Evolutionary conservation across 2,888 invertebrate genomes (phyloP), one percentile per base, ranked within the genome.

Genomic region (Sinodicranocentrus sp.): DNA sequence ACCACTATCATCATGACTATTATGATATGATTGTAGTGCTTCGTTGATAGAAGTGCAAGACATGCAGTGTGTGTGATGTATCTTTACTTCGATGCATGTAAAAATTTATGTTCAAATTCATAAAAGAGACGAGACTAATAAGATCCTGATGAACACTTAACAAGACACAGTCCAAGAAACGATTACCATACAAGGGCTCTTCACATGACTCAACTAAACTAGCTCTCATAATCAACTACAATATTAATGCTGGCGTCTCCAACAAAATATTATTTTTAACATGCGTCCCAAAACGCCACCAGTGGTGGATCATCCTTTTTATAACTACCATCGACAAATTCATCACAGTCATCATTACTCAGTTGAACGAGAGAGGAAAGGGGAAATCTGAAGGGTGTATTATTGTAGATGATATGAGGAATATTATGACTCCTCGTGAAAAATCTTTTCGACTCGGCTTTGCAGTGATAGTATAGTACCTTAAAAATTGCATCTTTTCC

Each of bases 171-270:
- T 25, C 26, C 17, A 54, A 68, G 26, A 28, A 39, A 10, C 33
- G 1, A 33, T 28, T 76, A 26, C 77, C 77, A 59, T 67, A 77
- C 77, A 77, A 76, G 67, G 67, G 76, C 67, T 67, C 39, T 39
- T 57, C 10, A 28, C 61, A 63, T 63, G 33, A 63, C 33, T 63
- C 63, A 33, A 28, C 39, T 19, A 28, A 25, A 8, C 59, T 59
- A 48, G 48, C 48, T 10, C 48, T 48, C 2, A 2, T 59, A 59
- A 3, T 25, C 19, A 15, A 3, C 8, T 8, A 59, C 3, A 21
- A 25, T 59, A 10, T 59, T 10, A 25, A 21, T 8, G 21, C 43
- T 13, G 43, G 8, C 6, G 6, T 43, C 8, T 43, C 43, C n/a
- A 5, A 52, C 3, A 52, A 52, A 15, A 52, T 52, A 52, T 52